A percentile compares a stretch with the other conserved stretches of the same genome.
These are phyloP conservation scores for Neolamprologus sp. DNA, from an alignment of 2,113 vertebrate genomes.

Conservation along the genomic window DNA sequence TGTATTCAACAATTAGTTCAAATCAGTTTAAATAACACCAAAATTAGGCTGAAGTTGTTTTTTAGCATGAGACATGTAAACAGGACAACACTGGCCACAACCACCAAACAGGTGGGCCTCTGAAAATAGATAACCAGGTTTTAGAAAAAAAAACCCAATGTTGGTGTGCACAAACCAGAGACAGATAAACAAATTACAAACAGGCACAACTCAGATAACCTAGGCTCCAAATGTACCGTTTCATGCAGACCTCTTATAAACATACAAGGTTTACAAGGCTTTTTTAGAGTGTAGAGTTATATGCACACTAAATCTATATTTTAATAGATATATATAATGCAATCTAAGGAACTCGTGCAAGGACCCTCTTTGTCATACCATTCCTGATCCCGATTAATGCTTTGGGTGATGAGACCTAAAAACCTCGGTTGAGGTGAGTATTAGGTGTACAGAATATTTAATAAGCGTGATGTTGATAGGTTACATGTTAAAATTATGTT, in stretches of 20 bases:
- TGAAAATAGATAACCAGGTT: not conserved
- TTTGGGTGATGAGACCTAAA: not conserved
- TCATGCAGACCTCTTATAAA: not conserved
- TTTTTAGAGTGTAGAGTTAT: not conserved
- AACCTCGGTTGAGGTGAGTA: rapidly evolving
- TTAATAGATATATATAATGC: not conserved
- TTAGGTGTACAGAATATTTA: not conserved
- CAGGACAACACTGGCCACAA: not conserved
- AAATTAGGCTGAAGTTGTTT: rapidly evolving
- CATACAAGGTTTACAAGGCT: not conserved
- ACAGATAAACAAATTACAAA: not conserved
- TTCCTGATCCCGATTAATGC: not conserved
- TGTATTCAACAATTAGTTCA: not conserved
- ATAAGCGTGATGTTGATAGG: not conserved
- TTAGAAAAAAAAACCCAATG: rapidly evolving
- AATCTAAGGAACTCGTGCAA: not conserved
- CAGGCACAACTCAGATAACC: not conserved
- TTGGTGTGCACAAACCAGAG: not conserved
- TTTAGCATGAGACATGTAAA: not conserved
- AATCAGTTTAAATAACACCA: not conserved
- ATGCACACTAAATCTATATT: not conserved
- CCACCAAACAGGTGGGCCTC: not conserved
- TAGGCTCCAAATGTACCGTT: not conserved
- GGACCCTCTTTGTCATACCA: not conserved
- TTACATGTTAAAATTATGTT: not conserved